Conservation (phyloP, 2,888 invertebrate species). For the Cantharis flavilabris region DNA sequence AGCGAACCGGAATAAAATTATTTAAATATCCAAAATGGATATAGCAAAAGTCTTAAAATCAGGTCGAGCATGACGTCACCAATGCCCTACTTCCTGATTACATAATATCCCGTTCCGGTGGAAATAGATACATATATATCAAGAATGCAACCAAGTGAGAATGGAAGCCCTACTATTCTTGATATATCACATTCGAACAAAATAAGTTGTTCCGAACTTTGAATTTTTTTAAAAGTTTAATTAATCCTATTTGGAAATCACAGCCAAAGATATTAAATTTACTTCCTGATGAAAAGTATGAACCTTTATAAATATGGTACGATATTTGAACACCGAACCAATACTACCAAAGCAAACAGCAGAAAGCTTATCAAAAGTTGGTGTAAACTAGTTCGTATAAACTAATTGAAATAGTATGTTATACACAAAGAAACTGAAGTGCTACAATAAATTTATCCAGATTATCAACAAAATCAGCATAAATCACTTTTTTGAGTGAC, state of each 20-base stretch:
- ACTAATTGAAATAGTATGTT: no score
- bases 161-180: slow-evolving; percentile 10
- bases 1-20: not conserved
- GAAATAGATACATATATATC: slow-evolving; percentile 24
- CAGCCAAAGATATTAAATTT: not conserved
- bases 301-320: not conserved
- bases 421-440: no score
- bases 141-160: slow-evolving; percentile 22
- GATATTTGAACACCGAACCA: no score
- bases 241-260: no score
- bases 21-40: slow-evolving; percentile 7
- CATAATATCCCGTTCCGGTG: slow-evolving; percentile 35
- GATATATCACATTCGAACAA: slow-evolving; percentile 24
- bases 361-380: no score
- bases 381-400: no score
- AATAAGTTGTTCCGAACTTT: not conserved
- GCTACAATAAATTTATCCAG: no score
- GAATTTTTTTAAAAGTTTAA: no score
- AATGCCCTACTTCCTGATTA: slow-evolving; percentile 43
- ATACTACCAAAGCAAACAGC: no score
- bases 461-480: no score
- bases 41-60: slow-evolving; percentile 18
- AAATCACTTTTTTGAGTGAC: no score
- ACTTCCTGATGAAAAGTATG: not conserved
- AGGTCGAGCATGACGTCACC: slow-evolving; percentile 41